These are phyloP conservation scores for Acanthococcus lagerstroemiae DNA, from an alignment of 2,888 invertebrate species.

Conservation along the genomic window DNA sequence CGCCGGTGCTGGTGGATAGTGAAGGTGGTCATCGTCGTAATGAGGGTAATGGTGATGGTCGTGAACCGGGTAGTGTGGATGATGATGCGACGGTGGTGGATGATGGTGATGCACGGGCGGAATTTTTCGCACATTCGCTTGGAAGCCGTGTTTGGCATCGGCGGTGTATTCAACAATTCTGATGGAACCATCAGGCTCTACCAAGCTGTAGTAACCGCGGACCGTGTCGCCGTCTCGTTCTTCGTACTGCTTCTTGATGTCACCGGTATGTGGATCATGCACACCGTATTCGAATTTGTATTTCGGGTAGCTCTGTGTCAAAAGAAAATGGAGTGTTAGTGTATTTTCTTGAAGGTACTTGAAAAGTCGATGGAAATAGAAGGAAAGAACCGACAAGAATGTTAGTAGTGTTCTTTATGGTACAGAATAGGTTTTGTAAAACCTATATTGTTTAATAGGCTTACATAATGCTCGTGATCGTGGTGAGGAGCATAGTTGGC, in stretches of 20 bases:
- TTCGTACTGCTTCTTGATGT: slow-evolving; percentile 61
- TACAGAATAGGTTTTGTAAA: not conserved
- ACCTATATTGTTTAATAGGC: slow-evolving; percentile 8
- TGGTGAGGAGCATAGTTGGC: slow-evolving; percentile 38
- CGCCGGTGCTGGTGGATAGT: slow-evolving; percentile 12
- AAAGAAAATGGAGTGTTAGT: not conserved
- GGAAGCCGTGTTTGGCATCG: slow-evolving; percentile 67
- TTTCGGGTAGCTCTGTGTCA: slow-evolving; percentile 39
- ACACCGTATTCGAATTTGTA: slow-evolving; percentile 66
- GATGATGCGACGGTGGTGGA: slow-evolving; percentile 12
- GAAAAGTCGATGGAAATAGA: no score
- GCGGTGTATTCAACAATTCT: slow-evolving; percentile 63
- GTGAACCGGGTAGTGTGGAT: not conserved
- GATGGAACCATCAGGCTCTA: slow-evolving; percentile 61
- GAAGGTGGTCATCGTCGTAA: slow-evolving; percentile 5
- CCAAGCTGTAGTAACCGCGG: slow-evolving; percentile 48
- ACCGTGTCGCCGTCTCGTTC: slow-evolving; percentile 62
- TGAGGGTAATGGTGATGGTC: slow-evolving; percentile 17
- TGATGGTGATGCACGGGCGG: slow-evolving; percentile 31
- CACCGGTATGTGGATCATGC: slow-evolving; percentile 62
- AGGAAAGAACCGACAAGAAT: not conserved
- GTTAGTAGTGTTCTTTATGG: not conserved
- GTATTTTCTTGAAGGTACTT: no score
- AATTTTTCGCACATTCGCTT: slow-evolving; percentile 49
- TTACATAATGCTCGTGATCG: slow-evolving; percentile 39